Conservation (phyloP, 2,888 invertebrate genomes). For the Pristionchus arcanus region DNA sequence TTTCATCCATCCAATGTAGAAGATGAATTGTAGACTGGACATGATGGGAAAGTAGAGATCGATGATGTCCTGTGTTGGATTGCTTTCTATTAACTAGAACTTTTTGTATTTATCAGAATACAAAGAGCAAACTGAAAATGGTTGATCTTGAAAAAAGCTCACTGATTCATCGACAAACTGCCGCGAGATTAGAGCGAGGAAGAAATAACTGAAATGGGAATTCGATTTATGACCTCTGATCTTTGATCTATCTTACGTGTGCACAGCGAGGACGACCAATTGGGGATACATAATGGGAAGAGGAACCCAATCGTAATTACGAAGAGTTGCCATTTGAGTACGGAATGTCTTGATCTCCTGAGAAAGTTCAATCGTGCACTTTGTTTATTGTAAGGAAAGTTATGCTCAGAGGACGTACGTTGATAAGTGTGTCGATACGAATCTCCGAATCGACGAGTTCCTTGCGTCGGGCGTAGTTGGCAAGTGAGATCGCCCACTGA, state of each 20-base stretch:
- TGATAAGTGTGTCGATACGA: conserved; percentile 19
- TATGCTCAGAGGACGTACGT: not conserved
- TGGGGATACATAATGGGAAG: conserved; percentile 56
- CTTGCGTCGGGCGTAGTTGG: conserved; percentile 44
- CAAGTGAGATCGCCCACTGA: conserved; percentile 55
- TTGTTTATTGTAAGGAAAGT: not conserved
- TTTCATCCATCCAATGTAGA: conserved; percentile 56
- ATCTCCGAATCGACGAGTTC: conserved; percentile 40
- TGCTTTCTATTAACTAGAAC: not conserved
- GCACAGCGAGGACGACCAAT: conserved; percentile 52
- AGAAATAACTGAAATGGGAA: conserved; percentile 29
- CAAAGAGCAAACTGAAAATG: too few relatives aligned
- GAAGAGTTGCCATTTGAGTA: conserved; percentile 53
- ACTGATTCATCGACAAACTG: conserved; percentile 49
- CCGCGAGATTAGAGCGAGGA: conserved; percentile 32
- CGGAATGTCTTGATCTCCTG: conserved; percentile 56
- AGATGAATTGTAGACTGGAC: conserved; percentile 50
- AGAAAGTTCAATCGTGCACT: not conserved
- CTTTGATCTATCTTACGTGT: conserved; percentile 53
- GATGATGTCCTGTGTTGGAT: conserved; percentile 9
- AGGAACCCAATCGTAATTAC: conserved; percentile 56
- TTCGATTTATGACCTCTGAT: not conserved
- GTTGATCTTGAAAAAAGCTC: not conserved
- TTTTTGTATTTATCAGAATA: too few relatives aligned
- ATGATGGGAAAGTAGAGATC: conserved; percentile 54